Evolutionary conservation across 1,140 invertebrate species (phyloP).

Genomic region (Tribolium madens): DNA sequence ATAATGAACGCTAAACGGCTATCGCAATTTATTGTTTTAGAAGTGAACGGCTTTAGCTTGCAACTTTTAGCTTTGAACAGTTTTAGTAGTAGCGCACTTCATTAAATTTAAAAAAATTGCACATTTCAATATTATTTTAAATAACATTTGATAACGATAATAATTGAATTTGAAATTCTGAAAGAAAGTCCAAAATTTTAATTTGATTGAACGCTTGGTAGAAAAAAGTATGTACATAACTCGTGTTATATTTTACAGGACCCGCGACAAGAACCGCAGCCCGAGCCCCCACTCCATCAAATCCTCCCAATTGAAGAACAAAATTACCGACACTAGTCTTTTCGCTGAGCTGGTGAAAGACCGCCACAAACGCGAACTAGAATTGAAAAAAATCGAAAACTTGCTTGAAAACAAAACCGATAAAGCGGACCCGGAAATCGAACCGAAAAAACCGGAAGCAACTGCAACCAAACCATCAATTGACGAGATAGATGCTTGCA

Average conservation of each 20-base stretch:
- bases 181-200: too few relatives aligned
- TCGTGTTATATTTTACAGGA: neutral
- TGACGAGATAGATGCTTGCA: constrained; percentile 7
- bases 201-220: neutral
- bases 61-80: too few relatives aligned
- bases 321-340: constrained; percentile 84
- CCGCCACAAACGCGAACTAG: constrained; percentile 82
- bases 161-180: too few relatives aligned
- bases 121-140: too few relatives aligned
- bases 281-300: constrained; percentile 63
- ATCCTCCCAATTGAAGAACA: constrained; percentile 63
- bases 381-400: constrained; percentile 76
- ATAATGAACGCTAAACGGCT: too few relatives aligned
- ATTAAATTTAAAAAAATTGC: too few relatives aligned
- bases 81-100: too few relatives aligned
- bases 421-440: constrained; percentile 42
- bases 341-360: constrained; percentile 90
- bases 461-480: neutral
- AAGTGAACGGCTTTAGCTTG: too few relatives aligned
- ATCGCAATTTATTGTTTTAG: too few relatives aligned
- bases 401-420: constrained; percentile 70
- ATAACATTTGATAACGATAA: too few relatives aligned
- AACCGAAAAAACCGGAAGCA: constrained; percentile 30
- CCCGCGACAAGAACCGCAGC: constrained; percentile 52
- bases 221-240: neutral